Evolutionary conservation across 2,888 invertebrate species (phyloP).

Genomic region (Reticulitermes lucifugus): DNA sequence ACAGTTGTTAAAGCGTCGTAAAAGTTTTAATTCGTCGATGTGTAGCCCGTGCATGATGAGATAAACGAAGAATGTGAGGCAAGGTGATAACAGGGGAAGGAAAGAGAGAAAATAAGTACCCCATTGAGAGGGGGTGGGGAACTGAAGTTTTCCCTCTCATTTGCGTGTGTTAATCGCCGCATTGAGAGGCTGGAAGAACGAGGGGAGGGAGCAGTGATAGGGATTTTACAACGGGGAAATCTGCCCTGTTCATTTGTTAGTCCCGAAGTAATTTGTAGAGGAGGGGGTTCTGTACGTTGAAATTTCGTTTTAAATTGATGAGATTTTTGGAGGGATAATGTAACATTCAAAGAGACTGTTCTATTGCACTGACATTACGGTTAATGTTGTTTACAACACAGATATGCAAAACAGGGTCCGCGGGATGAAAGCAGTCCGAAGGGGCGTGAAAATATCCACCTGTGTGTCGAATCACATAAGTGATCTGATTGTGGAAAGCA

Average conservation of each 20-base stretch:
- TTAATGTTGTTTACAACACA: too few species aligned
- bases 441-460: too few species aligned
- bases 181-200: neutral
- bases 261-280: conserved; percentile 1
- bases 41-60: neutral
- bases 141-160: conserved; percentile 44
- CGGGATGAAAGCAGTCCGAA: too few species aligned
- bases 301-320: conserved; percentile 5
- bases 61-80: neutral
- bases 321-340: neutral
- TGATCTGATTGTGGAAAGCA: too few species aligned
- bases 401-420: too few species aligned
- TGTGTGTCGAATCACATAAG: too few species aligned
- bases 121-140: conserved; percentile 22
- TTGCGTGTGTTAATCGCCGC: conserved; percentile 48
- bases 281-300: neutral
- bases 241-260: conserved; percentile 19
- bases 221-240: conserved; percentile 22
- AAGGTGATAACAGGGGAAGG: neutral
- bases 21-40: neutral
- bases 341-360: neutral
- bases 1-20: too few species aligned
- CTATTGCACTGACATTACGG: too few species aligned
- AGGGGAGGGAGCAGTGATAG: conserved; percentile 3
- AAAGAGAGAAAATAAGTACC: neutral